A percentile compares a stretch with the other conserved stretches of the same genome.
Evolutionary conservation across 2,888 invertebrate genomes (phyloP).

Genomic region (Mystacides longicornis): DNA sequence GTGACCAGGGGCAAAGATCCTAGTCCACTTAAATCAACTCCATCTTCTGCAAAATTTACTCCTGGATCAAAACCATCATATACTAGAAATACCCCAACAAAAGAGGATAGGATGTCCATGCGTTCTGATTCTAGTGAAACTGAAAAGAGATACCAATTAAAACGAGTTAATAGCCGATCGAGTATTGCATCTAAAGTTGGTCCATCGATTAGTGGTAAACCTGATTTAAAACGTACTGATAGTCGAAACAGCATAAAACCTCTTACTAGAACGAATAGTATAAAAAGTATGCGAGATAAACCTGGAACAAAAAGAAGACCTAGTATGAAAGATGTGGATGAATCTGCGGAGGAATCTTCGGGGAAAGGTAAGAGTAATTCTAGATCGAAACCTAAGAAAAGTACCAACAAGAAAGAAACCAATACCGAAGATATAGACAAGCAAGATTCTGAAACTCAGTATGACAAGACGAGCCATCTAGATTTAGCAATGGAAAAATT

Average conservation of each 20-base stretch:
- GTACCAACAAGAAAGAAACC: constrained; percentile 29
- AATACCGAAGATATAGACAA: constrained; percentile 35
- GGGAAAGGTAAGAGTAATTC: constrained; percentile 25
- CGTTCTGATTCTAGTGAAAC: constrained; percentile 14
- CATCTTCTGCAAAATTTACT: constrained; percentile 11
- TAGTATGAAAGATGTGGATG: constrained; percentile 23
- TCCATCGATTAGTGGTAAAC: constrained; percentile 12
- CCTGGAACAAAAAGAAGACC: constrained; percentile 16
- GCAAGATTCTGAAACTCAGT: constrained; percentile 46
- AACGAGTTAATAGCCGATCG: constrained; percentile 20
- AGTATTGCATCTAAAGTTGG: constrained; percentile 21
- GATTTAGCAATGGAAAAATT: constrained; percentile 38
- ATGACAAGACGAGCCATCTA: constrained; percentile 35
- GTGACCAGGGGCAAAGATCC: constrained; percentile 38
- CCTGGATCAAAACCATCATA: constrained; percentile 10
- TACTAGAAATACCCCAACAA: constrained; percentile 7
- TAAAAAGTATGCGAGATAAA: constrained; percentile 35
- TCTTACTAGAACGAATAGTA: constrained; percentile 39
- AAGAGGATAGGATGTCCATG: constrained; percentile 3
- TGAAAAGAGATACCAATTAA: constrained; percentile 16
- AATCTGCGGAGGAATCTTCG: constrained; percentile 28
- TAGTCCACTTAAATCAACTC: constrained; percentile 32
- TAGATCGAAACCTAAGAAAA: constrained; percentile 25
- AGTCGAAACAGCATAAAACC: constrained; percentile 38
- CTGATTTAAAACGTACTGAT: constrained; percentile 30